These are phyloP conservation scores for Drosophila trapezifrons DNA, from an alignment of 1,140 invertebrate genomes.

Conservation along the genomic window DNA sequence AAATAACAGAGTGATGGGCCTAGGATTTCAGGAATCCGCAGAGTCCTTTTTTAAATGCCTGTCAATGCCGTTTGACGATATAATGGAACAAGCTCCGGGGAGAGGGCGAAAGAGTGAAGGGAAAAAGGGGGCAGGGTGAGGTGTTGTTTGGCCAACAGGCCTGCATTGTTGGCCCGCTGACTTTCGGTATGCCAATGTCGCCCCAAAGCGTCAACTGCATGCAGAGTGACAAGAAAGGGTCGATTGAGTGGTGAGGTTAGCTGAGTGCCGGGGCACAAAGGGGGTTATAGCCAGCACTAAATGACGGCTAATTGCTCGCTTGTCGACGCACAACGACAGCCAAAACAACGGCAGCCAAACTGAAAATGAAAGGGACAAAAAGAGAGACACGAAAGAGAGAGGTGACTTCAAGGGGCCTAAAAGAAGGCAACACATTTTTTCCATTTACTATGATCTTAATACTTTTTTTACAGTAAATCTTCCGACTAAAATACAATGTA, in stretches of 20 bases:
- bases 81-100: conserved; percentile 24
- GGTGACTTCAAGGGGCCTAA: neutral
- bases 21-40: conserved; percentile 27
- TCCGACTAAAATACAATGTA: too few species aligned
- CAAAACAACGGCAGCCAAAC: neutral
- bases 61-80: conserved; percentile 52
- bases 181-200: conserved; percentile 40
- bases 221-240: conserved; percentile 35
- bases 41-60: conserved; percentile 54
- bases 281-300: conserved; percentile 17
- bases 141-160: neutral
- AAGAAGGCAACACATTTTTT: conserved; percentile 6
- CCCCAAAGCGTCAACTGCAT: conserved; percentile 36
- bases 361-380: conserved; percentile 27
- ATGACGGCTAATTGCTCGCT: conserved; percentile 60
- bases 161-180: conserved; percentile 35
- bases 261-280: neutral
- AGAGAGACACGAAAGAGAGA: neutral
- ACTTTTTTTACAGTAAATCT: too few species aligned
- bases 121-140: neutral
- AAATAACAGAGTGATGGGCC: neutral
- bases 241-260: conserved; percentile 26
- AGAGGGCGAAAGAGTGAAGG: neutral
- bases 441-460: too few species aligned
- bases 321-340: conserved; percentile 17